Percentiles rank a stretch among this genome's conserved stretches.
phyloP scores from a whole-genome alignment of 2,888 invertebrate genomes.

The Drosophila nr. perissopoda region DNA sequence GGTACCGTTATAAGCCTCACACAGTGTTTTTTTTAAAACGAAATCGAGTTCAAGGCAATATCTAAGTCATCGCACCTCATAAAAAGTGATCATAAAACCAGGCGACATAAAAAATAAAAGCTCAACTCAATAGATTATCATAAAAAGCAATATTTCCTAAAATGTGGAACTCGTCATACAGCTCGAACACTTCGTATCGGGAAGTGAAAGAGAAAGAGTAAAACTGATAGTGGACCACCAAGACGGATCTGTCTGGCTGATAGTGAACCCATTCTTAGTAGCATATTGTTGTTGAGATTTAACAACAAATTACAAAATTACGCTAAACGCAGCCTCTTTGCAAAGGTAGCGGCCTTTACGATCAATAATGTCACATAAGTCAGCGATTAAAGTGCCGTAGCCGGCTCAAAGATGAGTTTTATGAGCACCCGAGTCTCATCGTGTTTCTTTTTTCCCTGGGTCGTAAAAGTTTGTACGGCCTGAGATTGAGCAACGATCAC shows the following conservation, averaged over 20 bases:
- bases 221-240: conserved; percentile 62
- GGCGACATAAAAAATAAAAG: conserved; percentile 70
- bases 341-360: conserved; percentile 67
- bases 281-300: conserved; percentile 51
- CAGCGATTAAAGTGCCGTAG: conserved; percentile 69
- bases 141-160: conserved; percentile 62
- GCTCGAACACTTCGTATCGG: neutral
- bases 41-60: conserved; percentile 78
- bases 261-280: conserved; percentile 67
- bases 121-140: conserved; percentile 51
- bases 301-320: conserved; percentile 77
- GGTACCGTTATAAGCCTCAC: conserved; percentile 69
- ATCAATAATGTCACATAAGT: conserved; percentile 80
- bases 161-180: conserved; percentile 27
- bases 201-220: conserved; percentile 21
- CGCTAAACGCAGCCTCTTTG: conserved; percentile 62
- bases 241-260: conserved; percentile 36
- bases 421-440: conserved; percentile 25
- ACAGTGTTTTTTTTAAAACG: conserved; percentile 20
- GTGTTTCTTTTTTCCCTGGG: conserved; percentile 17
- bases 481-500: conserved; percentile 32
- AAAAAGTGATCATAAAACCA: conserved; percentile 67
- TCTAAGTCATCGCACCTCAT: conserved; percentile 79
- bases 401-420: conserved; percentile 56
- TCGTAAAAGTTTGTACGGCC: conserved; percentile 48